A percentile compares a stretch with the other conserved stretches of the same genome.
These are phyloP conservation scores for Marronus borbonicus DNA, from an alignment of 2,888 invertebrate genomes.

Conservation along the genomic window DNA sequence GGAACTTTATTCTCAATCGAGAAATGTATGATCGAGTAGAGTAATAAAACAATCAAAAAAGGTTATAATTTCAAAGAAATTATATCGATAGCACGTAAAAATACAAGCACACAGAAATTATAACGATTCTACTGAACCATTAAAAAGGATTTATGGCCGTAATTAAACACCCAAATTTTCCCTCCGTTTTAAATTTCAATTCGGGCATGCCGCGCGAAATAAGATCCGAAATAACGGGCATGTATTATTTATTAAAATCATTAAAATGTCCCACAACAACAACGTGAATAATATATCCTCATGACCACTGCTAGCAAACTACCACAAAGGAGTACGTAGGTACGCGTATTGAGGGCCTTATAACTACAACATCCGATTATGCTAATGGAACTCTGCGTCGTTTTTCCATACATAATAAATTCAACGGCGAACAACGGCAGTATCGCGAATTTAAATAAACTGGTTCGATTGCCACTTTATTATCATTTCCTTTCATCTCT, in stretches of 20 bases:
- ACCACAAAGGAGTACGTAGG: neutral
- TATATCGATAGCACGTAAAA: neutral
- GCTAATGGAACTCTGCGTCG: conserved; percentile 13
- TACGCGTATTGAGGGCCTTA: conserved; percentile 2
- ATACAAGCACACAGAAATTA: neutral
- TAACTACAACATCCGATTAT: conserved; percentile 14
- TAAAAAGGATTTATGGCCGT: neutral
- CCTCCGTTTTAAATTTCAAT: conserved; percentile 2
- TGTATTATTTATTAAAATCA: conserved; percentile 10
- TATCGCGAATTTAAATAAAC: conserved; percentile 32
- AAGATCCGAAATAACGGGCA: conserved; percentile 2
- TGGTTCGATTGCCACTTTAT: conserved; percentile 37
- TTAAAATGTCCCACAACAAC: conserved; percentile 4
- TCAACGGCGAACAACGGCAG: conserved; percentile 12
- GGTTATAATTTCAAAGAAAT: neutral
- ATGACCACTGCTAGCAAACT: neutral
- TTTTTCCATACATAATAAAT: conserved; percentile 20
- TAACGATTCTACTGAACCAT: conserved; percentile 12
- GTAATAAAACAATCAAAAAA: too few species aligned
- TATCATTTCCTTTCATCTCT: conserved; percentile 37
- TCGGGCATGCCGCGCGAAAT: neutral
- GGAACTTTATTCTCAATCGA: too few species aligned
- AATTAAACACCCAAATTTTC: conserved; percentile 3
- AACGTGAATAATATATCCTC: neutral
- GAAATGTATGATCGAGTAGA: too few species aligned